Conservation (phyloP, 2,888 invertebrate genomes). For the Bedellia somnulentella region DNA sequence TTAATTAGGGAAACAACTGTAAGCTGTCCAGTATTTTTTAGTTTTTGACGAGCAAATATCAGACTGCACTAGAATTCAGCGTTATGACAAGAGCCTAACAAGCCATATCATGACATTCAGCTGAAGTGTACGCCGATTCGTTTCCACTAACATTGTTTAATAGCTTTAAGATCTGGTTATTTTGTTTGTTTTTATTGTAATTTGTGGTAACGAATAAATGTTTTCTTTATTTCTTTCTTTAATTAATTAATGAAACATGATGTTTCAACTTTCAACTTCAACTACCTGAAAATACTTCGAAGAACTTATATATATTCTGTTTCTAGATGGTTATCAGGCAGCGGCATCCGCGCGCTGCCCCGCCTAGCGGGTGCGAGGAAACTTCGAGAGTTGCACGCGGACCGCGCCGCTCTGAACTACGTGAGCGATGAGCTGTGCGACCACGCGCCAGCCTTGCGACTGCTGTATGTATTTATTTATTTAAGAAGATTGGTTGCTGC, state of each 20-base stretch:
- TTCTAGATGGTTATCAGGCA: constrained; percentile 80
- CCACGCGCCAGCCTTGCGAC: constrained; percentile 77
- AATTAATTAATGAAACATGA: background rate
- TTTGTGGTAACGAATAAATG: background rate
- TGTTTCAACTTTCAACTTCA: background rate
- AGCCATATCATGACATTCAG: too few relatives aligned
- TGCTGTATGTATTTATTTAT: constrained; percentile 70
- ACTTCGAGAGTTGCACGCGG: constrained; percentile 79
- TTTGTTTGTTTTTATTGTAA: background rate
- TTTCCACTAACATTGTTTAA: too few relatives aligned
- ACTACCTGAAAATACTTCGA: background rate
- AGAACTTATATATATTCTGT: constrained; percentile 8
- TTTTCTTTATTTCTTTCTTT: background rate
- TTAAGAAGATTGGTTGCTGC: too few relatives aligned
- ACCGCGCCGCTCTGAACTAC: constrained; percentile 74
- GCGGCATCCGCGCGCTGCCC: constrained; percentile 78
- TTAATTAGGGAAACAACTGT: too few relatives aligned
- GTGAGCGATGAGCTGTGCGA: constrained; percentile 77
- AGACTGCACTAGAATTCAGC: too few relatives aligned
- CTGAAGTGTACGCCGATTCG: too few relatives aligned
- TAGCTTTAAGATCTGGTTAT: too few relatives aligned
- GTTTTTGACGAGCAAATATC: too few relatives aligned
- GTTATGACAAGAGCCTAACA: too few relatives aligned
- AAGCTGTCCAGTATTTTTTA: too few relatives aligned
- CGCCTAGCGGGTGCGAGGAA: constrained; percentile 78